A percentile compares a stretch with the other conserved stretches of the same genome.
phyloP scores from a whole-genome alignment of 1,140 invertebrate species.

The Diplogasteroides magnus region DNA sequence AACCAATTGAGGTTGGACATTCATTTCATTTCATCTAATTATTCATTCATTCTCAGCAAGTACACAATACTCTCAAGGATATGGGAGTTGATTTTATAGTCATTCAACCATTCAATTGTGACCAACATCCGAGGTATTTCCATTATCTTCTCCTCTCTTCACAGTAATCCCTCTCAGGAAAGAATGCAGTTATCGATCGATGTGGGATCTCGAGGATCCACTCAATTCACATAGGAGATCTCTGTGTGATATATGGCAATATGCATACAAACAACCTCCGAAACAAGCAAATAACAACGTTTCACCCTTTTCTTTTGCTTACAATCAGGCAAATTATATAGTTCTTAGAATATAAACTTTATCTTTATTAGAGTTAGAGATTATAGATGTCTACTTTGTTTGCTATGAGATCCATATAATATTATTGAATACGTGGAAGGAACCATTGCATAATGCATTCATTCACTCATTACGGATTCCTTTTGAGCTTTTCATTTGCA shows the following conservation, averaged over 20 bases:
- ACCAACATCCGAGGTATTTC: slow-evolving; percentile 1
- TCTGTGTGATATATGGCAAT: slow-evolving; percentile 27
- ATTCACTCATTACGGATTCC: too few species aligned
- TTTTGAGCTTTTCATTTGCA: too few species aligned
- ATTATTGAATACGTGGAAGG: too few species aligned
- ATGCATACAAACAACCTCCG: slow-evolving; percentile 3
- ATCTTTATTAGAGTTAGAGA: too few species aligned
- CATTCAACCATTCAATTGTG: slow-evolving; percentile 40
- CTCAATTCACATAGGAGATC: slow-evolving; percentile 25
- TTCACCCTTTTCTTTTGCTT: slow-evolving; percentile 37
- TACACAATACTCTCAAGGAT: slow-evolving; percentile 39
- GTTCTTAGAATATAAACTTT: slow-evolving; percentile 39
- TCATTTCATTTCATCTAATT: not conserved
- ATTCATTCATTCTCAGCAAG: slow-evolving; percentile 15
- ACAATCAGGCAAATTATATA: slow-evolving; percentile 36
- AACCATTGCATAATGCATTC: too few species aligned
- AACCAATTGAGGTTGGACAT: slow-evolving; percentile 16
- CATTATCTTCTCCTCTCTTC: not conserved
- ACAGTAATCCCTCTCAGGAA: slow-evolving; percentile 26
- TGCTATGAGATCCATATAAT: too few species aligned
- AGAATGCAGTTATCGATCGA: slow-evolving; percentile 44
- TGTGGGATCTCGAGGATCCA: slow-evolving; percentile 53
- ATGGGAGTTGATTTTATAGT: slow-evolving; percentile 49
- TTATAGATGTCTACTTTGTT: too few species aligned
- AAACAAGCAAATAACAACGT: slow-evolving; percentile 9